Conservation (phyloP, 2,888 invertebrate species). For the Sturmia bella region DNA sequence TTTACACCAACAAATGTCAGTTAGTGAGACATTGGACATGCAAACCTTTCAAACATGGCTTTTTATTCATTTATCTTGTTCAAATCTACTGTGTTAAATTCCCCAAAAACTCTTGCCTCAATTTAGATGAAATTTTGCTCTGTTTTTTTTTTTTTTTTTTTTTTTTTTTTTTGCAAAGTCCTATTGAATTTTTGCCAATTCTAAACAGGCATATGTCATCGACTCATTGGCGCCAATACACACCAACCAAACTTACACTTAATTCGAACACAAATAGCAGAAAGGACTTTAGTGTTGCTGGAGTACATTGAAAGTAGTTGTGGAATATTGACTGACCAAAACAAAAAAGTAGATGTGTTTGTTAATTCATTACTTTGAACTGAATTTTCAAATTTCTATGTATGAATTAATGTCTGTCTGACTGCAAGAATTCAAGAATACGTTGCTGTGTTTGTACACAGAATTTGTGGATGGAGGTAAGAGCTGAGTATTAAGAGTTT, state of each 20-base stretch:
- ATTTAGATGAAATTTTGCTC: conserved; percentile 21
- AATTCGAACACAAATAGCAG: neutral
- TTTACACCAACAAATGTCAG: conserved; percentile 59
- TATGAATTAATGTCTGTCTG: conserved; percentile 14
- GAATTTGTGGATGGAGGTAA: neutral
- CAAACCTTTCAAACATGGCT: conserved; percentile 69
- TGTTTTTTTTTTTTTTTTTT: conserved; percentile 7
- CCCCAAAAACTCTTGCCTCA: conserved; percentile 26
- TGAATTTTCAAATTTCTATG: conserved; percentile 65
- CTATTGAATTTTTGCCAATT: conserved; percentile 56
- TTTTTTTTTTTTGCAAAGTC: conserved; percentile 11
- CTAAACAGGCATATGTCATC: conserved; percentile 63
- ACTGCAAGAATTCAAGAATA: conserved; percentile 3
- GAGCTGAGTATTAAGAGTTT: conserved; percentile 66
- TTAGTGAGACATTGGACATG: conserved; percentile 49
- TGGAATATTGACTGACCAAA: conserved; percentile 45
- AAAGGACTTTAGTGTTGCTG: conserved; percentile 27
- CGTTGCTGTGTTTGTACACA: neutral
- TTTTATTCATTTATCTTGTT: conserved; percentile 70
- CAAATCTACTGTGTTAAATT: conserved; percentile 64
- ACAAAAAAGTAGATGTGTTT: conserved; percentile 57
- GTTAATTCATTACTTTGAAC: conserved; percentile 69
- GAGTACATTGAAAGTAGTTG: conserved; percentile 11
- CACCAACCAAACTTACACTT: conserved; percentile 18
- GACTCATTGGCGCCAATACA: conserved; percentile 68